These are phyloP conservation scores for Ariolimax columbianus DNA, from an alignment of 2,888 invertebrate genomes.

Conservation along the genomic window DNA sequence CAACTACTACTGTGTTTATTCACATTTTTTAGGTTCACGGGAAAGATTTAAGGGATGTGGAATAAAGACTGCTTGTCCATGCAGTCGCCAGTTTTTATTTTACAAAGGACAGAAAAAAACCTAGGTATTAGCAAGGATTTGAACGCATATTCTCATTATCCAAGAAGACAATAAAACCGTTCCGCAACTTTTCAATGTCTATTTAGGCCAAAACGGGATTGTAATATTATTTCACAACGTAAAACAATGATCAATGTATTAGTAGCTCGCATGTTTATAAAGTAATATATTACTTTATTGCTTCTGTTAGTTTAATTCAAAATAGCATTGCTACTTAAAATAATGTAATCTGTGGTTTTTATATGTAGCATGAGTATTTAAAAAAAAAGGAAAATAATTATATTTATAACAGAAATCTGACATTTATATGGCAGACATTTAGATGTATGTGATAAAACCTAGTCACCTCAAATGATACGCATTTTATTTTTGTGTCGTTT, in stretches of 20 bases:
- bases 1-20: too few relatives aligned
- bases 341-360: not conserved
- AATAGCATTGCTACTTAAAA: slow-evolving; percentile 27
- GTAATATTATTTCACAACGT: not conserved
- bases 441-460: slow-evolving; percentile 7
- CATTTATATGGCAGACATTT: not conserved
- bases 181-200: too few relatives aligned
- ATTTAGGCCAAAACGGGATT: too few relatives aligned
- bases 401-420: not conserved
- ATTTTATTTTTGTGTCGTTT: not conserved
- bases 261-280: not conserved
- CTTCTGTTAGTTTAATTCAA: slow-evolving; percentile 14
- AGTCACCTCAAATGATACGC: not conserved
- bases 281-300: not conserved
- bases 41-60: too few relatives aligned
- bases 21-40: too few relatives aligned
- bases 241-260: not conserved
- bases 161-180: too few relatives aligned
- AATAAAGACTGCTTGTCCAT: too few relatives aligned
- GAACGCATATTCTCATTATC: too few relatives aligned
- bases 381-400: not conserved
- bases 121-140: not conserved
- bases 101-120: not conserved
- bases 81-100: not conserved
- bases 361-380: not conserved